These are phyloP conservation scores for Falco biarmicus DNA, from an alignment of 2,797 vertebrate species.

Conservation along the genomic window DNA sequence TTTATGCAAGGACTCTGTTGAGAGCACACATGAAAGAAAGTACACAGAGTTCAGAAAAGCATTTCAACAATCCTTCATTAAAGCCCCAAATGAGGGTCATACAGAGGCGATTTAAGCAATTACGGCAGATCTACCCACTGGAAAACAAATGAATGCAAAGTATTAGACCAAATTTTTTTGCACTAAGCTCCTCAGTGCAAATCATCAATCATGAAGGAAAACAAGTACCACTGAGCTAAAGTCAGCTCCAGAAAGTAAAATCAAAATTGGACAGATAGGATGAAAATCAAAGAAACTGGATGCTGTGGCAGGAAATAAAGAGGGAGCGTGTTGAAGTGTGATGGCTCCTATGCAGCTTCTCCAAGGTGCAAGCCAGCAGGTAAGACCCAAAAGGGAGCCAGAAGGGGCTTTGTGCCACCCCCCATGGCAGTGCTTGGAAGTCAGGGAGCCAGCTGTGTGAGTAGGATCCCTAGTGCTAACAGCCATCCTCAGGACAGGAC, in stretches of 20 bases:
- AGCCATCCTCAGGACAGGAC: neutral
- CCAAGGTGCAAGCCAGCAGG: neutral
- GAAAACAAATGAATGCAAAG: neutral
- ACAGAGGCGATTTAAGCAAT: neutral
- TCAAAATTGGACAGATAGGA: neutral
- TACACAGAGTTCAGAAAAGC: neutral
- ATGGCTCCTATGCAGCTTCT: neutral
- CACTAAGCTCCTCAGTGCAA: accelerated
- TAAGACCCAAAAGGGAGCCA: neutral
- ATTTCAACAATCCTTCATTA: neutral
- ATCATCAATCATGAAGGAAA: neutral
- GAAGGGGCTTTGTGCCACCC: neutral
- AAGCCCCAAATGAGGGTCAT: neutral
- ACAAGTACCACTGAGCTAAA: neutral
- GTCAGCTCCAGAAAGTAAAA: neutral
- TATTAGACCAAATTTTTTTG: neutral
- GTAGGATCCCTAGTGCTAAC: neutral
- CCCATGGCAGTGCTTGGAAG: neutral
- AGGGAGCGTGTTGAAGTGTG: accelerated
- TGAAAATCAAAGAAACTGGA: neutral
- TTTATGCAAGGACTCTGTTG: neutral
- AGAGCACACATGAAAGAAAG: neutral
- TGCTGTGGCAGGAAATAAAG: neutral
- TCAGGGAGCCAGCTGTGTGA: neutral
- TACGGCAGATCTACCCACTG: neutral